Conservation (phyloP, 2,797 vertebrate genomes). For the Pantherophis alleghaniensis region DNA sequence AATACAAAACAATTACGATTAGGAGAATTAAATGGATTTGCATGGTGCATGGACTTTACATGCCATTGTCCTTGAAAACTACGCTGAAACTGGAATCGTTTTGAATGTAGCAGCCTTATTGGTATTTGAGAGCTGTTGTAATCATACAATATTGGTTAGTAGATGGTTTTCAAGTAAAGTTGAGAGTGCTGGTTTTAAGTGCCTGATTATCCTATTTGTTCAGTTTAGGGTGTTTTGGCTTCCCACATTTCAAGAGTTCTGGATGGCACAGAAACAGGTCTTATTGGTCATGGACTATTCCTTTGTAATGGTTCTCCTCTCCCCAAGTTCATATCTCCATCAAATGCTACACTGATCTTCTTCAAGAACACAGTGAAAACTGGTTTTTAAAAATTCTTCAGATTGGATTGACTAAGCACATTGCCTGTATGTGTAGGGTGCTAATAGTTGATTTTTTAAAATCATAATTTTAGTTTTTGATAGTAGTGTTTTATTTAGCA, state of each 20-base stretch:
- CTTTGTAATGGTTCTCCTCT: not conserved
- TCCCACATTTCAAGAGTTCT: not conserved
- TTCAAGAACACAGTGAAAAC: not conserved
- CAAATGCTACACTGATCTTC: not conserved
- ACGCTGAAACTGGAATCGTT: not conserved
- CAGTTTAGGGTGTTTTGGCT: not conserved
- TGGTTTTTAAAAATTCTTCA: not conserved
- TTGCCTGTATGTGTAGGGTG: not conserved
- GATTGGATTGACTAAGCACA: not conserved
- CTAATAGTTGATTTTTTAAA: not conserved
- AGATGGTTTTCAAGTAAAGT: not conserved
- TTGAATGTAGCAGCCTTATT: not conserved
- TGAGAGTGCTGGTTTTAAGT: not conserved
- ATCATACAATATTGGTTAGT: not conserved
- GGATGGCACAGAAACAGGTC: not conserved
- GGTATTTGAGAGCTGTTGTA: not conserved
- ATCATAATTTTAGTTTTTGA: not conserved
- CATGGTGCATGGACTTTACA: not conserved
- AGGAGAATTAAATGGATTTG: not conserved
- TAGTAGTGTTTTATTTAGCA: not conserved
- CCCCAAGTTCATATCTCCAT: not conserved
- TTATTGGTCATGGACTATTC: not conserved
- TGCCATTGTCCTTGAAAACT: not conserved
- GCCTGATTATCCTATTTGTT: not conserved
- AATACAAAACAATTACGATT: not conserved